Evolutionary conservation across 92 coral and sea anemone genomes (phyloP), one percentile per base, ranked within the genome.

Genomic region (Parazoanthus swiftii): DNA sequence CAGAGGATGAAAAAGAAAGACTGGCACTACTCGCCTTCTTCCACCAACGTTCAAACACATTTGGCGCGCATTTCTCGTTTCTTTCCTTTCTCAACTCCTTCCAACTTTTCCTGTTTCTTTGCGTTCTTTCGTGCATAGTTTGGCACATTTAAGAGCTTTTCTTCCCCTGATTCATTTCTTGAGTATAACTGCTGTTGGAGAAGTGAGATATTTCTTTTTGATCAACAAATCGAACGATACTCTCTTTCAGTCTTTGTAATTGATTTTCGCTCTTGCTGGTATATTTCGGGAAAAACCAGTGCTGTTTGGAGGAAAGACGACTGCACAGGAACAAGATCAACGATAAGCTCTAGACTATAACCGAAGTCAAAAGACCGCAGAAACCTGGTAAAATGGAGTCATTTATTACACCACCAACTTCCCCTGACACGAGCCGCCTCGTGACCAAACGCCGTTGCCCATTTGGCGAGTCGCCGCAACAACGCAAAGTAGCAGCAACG

Each of bases 371-470:
- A 13, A 54, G 59, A 15, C 18, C 37, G 10, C 15, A 7, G 58
- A 13, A 33, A 54, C 8, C 51, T 20, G 37, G 2, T 29, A n/a
- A 46, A n/a, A 94, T 93, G 95, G 94, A 94, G 35, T 76, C 90
- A 71, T 85, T 86, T 44, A 21, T 85, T 50, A 89, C 92, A 23
- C 93, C 92, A 48, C 98, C 96, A 58, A 74, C 89, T 66, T 95
- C 98, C 15, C 95, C 98, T 38, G 92, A 93, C 70, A 89, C 80
- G 5, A 95, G 93, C 79, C 96, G 94, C n/a, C 92, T 95, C 2
- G 92, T 90, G 13, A 95, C 98, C 36, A 95, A 95, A 82, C 94
- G 98, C 71, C 94, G 98, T 21, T 95, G 98, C 23, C 98, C 98
- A 2, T 95, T 95, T 85, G 98, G 98, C 72, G 98, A 93, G 81